phyloP scores from a whole-genome alignment of 1,140 invertebrate species.

The Theocolax elegans region DNA sequence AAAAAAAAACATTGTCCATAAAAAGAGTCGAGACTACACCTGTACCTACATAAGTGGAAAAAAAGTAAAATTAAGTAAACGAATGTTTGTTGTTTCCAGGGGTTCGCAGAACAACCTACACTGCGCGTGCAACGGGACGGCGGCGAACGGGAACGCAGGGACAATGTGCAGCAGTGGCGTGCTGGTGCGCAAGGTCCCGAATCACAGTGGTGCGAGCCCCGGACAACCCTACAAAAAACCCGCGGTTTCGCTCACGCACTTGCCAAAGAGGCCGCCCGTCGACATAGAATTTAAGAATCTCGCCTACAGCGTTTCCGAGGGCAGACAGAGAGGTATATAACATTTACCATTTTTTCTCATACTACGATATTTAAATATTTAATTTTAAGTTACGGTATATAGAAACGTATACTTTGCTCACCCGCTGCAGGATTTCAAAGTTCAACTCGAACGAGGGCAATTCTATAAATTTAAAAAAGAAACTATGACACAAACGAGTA shows the following conservation, averaged over 20 bases:
- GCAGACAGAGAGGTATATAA: slow-evolving; percentile 76
- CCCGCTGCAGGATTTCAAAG: too few species aligned
- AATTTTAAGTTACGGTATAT: too few species aligned
- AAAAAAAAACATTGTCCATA: too few species aligned
- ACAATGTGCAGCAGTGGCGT: slow-evolving; percentile 58
- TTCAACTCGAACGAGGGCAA: too few species aligned
- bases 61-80: background rate
- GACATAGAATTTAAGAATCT: slow-evolving; percentile 89
- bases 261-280: slow-evolving; percentile 84
- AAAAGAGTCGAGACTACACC: too few species aligned
- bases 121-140: slow-evolving; percentile 73
- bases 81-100: slow-evolving; percentile 66
- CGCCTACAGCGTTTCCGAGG: slow-evolving; percentile 86
- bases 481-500: too few species aligned
- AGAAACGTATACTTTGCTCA: too few species aligned
- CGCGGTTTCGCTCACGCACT: slow-evolving; percentile 75
- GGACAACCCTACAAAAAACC: slow-evolving; percentile 62
- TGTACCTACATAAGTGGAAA: too few species aligned
- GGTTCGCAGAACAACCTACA: slow-evolving; percentile 74
- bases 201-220: slow-evolving; percentile 67
- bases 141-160: slow-evolving; percentile 62
- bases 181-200: slow-evolving; percentile 75
- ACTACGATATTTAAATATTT: too few species aligned
- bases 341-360: too few species aligned
- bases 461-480: too few species aligned